Conservation (phyloP, 2,888 invertebrate genomes). For the Lochmaea capreae region DNA sequence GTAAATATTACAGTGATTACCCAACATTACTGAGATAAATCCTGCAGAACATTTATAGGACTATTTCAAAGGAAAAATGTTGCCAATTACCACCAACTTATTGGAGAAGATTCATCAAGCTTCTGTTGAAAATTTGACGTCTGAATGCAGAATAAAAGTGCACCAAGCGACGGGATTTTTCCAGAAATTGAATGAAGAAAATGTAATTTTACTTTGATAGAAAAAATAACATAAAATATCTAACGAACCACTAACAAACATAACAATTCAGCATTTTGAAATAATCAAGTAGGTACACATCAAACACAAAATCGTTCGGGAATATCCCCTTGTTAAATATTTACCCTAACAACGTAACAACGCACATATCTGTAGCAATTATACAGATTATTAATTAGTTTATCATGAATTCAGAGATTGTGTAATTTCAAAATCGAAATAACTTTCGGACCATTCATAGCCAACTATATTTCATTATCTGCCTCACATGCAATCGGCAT, state of each 20-base stretch:
- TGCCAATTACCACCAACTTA: too few relatives aligned
- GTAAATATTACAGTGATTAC: too few relatives aligned
- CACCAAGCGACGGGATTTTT: too few relatives aligned
- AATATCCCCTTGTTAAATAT: conserved; percentile 13
- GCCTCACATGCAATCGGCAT: conserved; percentile 48
- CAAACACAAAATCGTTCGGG: conserved; percentile 10
- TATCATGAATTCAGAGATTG: conserved; percentile 27
- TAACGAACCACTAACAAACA: not conserved
- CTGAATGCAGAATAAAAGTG: too few relatives aligned
- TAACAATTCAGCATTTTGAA: not conserved
- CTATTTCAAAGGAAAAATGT: too few relatives aligned
- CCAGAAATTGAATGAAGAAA: too few relatives aligned
- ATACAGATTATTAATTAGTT: conserved; percentile 28
- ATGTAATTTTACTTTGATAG: too few relatives aligned
- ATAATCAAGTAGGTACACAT: conserved; percentile 5
- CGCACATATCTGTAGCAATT: conserved; percentile 21
- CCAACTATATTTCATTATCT: conserved; percentile 50
- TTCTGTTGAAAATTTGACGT: too few relatives aligned
- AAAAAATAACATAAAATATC: not conserved
- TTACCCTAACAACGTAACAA: conserved; percentile 12
- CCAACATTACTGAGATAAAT: too few relatives aligned
- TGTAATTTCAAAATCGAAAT: conserved; percentile 37
- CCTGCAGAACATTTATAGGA: too few relatives aligned
- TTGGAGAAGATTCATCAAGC: too few relatives aligned
- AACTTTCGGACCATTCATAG: conserved; percentile 44